Conservation (phyloP, 2,797 vertebrate genomes). For the Mormyrops boulengeri region DNA sequence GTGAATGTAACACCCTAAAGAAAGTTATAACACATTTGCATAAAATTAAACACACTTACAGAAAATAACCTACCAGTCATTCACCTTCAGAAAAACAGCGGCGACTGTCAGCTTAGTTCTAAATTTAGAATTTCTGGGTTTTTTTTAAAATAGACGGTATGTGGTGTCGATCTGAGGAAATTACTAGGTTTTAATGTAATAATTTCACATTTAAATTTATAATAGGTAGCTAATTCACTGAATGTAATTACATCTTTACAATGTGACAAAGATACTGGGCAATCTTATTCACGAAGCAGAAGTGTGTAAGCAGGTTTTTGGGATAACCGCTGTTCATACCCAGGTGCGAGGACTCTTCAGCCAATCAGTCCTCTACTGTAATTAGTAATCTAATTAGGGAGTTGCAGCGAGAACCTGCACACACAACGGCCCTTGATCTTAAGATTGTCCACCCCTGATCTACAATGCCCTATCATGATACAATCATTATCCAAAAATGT, state of each 20-base stretch:
- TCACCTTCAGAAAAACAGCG: not conserved
- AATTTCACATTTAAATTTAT: not conserved
- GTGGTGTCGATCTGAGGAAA: not conserved
- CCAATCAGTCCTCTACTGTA: not conserved
- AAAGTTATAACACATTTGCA: not conserved
- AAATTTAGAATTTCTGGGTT: not conserved
- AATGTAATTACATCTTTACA: not conserved
- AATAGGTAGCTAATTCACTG: not conserved
- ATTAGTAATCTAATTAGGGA: not conserved
- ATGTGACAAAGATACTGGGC: not conserved
- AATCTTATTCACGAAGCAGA: not conserved
- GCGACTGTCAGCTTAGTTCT: not conserved
- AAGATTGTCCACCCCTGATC: not conserved
- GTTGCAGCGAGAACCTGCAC: not conserved
- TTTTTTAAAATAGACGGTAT: not conserved
- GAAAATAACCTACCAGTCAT: not conserved
- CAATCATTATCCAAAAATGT: not conserved
- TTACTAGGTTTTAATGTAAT: not conserved
- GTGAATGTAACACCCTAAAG: not conserved
- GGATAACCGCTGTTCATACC: not conserved
- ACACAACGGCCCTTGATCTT: not conserved
- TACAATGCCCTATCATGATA: not conserved
- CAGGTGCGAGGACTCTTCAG: not conserved
- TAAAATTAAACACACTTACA: not conserved
- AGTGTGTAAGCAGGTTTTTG: not conserved